Evolutionary conservation across 2,113 vertebrate species (phyloP).

Genomic region (Dermatemys mawii): DNA sequence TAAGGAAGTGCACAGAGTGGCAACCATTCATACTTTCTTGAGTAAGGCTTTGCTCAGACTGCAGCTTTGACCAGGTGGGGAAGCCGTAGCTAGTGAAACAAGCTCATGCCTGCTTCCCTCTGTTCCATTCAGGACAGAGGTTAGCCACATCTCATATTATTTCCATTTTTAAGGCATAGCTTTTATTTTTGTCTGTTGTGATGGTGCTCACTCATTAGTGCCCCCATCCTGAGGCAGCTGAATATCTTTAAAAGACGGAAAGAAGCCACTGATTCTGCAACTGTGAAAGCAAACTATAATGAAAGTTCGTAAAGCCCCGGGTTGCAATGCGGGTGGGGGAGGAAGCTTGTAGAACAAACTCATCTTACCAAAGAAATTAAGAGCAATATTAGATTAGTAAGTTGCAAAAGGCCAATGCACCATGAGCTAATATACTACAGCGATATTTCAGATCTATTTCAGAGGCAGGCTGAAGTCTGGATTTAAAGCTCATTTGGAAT

Average conservation of each 20-base stretch:
- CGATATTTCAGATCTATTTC: conserved; percentile 44
- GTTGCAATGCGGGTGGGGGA: neutral
- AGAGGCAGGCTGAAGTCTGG: conserved; percentile 37
- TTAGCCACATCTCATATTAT: neutral
- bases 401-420: conserved; percentile 53
- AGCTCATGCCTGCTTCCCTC: neutral
- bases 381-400: conserved; percentile 42
- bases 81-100: rapidly evolving
- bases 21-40: neutral
- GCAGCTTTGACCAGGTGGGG: neutral
- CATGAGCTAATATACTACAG: conserved; percentile 41
- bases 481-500: conserved; percentile 60
- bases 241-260: conserved; percentile 52
- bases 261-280: neutral
- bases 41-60: neutral
- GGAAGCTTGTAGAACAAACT: conserved; percentile 28
- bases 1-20: neutral
- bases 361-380: conserved; percentile 54
- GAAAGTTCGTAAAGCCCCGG: conserved; percentile 29
- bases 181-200: neutral
- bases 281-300: conserved; percentile 29
- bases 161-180: conserved; percentile 26
- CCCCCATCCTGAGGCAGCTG: conserved; percentile 31
- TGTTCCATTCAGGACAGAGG: neutral
- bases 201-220: neutral